Base-by-base conservation (phyloP, 2,888 invertebrate species). In the Ypsolopha scabrella region DNA sequence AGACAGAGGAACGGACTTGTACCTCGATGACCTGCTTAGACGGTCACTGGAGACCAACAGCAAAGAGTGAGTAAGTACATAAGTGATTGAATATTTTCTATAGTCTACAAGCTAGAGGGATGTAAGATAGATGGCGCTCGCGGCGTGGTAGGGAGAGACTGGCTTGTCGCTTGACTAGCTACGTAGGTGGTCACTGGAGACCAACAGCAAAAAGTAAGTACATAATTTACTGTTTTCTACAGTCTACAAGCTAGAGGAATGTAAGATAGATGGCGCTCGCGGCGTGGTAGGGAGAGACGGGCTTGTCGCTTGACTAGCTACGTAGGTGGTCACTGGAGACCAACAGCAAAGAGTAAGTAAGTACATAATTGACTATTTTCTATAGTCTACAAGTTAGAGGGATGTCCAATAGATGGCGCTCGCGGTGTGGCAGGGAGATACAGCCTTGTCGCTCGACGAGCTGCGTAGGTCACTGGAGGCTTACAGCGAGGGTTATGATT, bases 1-100 rank as follows among this genome's bases (percentile, higher is more conserved):
- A 97, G 98, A 98, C 83, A 93, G 94, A 64, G 90, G 93, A 53
- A 94, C 95, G 71, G 94, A 95, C 65, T 91, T 95, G 58, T 95
- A 94, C 71, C 90, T 96, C 62, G 96, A 96, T 77, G 96, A 96
- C 72, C 88, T 96, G 65, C 91, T 95, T 62, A 90, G 96, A 60
- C 90, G 94, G 76, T 94, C 94, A 64, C 88, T 96, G 68, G 96
- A 96, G 80, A 94, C 94, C 61, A 94, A 94, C 85, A 93, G 94
- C 82, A 95, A 94, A 89, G n/a, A n/a, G n/a, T n/a, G 94, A 93
- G 93, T 93, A 65, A 90, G 92, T 91, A 56, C 14, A 34, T 38
- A 4, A 6, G n/a, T 10, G 11, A 10, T 41, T n/a, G n/a, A n/a
- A n/a, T n/a, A n/a, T 6, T 1, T 7, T 41, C 13, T 7, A 7